phyloP scores from a whole-genome alignment of 2,888 invertebrate genomes.

The Xylota sylvarum region DNA sequence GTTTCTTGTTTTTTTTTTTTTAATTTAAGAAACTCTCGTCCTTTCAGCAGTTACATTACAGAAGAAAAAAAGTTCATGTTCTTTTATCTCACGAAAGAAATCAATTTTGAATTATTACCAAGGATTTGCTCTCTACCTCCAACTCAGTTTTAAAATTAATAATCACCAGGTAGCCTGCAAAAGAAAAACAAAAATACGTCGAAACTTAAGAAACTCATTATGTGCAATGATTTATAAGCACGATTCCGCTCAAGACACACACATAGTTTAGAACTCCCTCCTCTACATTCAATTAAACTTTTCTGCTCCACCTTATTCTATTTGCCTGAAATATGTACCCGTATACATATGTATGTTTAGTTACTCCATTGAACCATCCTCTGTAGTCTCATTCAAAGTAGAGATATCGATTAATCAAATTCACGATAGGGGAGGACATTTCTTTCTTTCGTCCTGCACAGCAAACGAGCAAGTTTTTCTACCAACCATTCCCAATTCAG shows the following conservation, averaged over 20 bases:
- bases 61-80: background rate
- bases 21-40: background rate
- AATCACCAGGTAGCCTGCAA: background rate
- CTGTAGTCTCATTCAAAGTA: background rate
- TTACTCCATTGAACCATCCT: background rate
- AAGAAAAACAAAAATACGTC: background rate
- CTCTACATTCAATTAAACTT: slow-evolving; percentile 3
- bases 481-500: background rate
- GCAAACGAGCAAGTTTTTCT: slow-evolving; percentile 29
- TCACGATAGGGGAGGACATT: background rate
- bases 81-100: background rate
- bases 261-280: background rate
- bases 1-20: background rate
- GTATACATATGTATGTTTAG: slow-evolving; percentile 12
- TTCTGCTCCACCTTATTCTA: background rate
- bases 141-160: background rate
- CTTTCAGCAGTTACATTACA: background rate
- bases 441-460: background rate
- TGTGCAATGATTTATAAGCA: slow-evolving; percentile 4
- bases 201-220: slow-evolving; percentile 16
- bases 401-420: slow-evolving; percentile 48
- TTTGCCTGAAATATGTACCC: slow-evolving; percentile 5
- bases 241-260: background rate
- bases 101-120: background rate
- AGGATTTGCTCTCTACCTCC: background rate